Conservation (phyloP, 2,797 vertebrate genomes). For the Amazona ochrocephala region DNA sequence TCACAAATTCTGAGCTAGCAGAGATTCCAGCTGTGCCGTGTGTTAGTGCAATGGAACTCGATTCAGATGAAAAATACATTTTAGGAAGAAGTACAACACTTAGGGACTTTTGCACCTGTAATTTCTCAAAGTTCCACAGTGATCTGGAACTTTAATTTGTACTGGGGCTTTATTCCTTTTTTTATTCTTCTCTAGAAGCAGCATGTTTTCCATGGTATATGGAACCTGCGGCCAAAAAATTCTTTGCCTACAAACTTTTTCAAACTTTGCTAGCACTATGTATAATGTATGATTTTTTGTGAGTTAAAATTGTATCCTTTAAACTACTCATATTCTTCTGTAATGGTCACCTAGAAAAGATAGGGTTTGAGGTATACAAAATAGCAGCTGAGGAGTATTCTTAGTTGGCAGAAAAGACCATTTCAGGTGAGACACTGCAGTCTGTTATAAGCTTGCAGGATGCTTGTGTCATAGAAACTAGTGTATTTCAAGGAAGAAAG, state of each 20-base stretch:
- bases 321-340: not conserved
- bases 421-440: not conserved
- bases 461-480: not conserved
- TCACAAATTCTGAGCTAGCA: not conserved
- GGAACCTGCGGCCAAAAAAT: not conserved
- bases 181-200: not conserved
- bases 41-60: not conserved
- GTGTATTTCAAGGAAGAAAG: not conserved
- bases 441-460: not conserved
- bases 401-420: not conserved
- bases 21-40: not conserved
- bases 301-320: not conserved
- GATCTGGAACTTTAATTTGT: not conserved
- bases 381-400: not conserved
- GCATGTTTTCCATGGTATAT: not conserved
- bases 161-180: not conserved
- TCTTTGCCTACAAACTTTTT: not conserved
- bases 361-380: not conserved
- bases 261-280: not conserved
- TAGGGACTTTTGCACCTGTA: not conserved
- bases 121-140: not conserved
- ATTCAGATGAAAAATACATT: not conserved
- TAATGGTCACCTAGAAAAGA: not conserved
- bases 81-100: not conserved
- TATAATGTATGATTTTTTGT: not conserved